Base-by-base conservation (phyloP, 2,888 invertebrate species). In the Apodemia zela region DNA sequence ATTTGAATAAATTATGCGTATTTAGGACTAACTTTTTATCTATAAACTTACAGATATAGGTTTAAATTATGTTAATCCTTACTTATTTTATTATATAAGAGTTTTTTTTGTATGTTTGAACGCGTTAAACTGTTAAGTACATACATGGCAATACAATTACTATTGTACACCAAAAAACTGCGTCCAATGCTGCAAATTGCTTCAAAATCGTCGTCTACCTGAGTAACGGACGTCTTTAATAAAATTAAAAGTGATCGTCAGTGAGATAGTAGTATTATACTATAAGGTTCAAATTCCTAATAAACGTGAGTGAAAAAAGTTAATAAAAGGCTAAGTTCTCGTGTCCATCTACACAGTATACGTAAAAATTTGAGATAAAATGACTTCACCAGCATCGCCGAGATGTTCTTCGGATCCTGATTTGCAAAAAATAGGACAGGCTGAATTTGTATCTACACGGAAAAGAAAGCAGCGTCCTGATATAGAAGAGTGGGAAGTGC, bases 321-420 rank as follows among this genome's bases (percentile, higher is more conserved):
- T 10, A 51, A 51, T 21, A 51, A 51, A 51, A 51, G 21, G 8
- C 18, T 7, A 13, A 18, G 10, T 49, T 18, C 49, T 4, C 18
- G 21, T 13, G 11, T 10, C 10, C 18, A 4, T 21, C 11, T 15
- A 21, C 18, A 51, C 21, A 51, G 51, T 51, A 18, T 21, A 51
- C 21, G 17, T 6, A 51, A 51, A 18, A 11, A 18, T 4, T 10
- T 13, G 1, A 11, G 51, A 18, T 21, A 51, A 5, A 51, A 51
- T 51, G 18, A 21, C 18, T 51, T 51, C 51, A 51, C 11, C 18
- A 51, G 0, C 21, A 21, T 51, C 51, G 11, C 21, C 18, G 10
- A 17, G 51, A 51, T 51, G 51, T 51, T 51, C 51, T 21, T 51
- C 51, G 21, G 51, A 11, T 51, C 51, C 51, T 3, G 49, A 51